A percentile compares a stretch with the other conserved stretches of the same genome.
Evolutionary conservation across 2,797 vertebrate genomes (phyloP).

Genomic region (Gila robusta): DNA sequence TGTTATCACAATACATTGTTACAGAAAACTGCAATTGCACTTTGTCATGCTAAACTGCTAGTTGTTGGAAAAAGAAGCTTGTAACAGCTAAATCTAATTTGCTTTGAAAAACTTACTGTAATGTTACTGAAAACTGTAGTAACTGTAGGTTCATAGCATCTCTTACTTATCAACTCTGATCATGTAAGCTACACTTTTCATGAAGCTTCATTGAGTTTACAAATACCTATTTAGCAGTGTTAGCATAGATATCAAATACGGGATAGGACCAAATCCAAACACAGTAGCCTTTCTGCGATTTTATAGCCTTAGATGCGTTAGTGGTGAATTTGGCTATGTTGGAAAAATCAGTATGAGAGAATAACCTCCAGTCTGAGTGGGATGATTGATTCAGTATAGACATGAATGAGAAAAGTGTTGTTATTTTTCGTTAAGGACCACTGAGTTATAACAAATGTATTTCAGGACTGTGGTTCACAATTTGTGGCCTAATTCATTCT

Average conservation of each 20-base stretch:
- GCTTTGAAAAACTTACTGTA: not conserved
- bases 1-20: not conserved
- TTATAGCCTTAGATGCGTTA: not conserved
- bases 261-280: not conserved
- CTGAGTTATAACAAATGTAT: not conserved
- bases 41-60: not conserved
- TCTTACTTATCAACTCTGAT: not conserved
- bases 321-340: not conserved
- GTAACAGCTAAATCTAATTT: not conserved
- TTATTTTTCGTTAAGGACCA: not conserved
- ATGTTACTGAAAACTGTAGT: not conserved
- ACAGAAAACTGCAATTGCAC: not conserved
- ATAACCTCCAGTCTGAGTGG: not conserved
- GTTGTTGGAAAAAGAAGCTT: not conserved
- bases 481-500: conserved; percentile 19
- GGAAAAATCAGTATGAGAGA: not conserved
- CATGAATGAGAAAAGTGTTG: conserved; percentile 11
- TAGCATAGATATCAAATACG: not conserved
- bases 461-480: not conserved
- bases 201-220: not conserved
- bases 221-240: not conserved
- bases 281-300: not conserved
- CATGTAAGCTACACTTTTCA: not conserved
- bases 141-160: not conserved
- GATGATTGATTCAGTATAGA: not conserved